Base-by-base conservation (phyloP, 2,797 vertebrate species). In the Neosilurus hyrtlii region DNA sequence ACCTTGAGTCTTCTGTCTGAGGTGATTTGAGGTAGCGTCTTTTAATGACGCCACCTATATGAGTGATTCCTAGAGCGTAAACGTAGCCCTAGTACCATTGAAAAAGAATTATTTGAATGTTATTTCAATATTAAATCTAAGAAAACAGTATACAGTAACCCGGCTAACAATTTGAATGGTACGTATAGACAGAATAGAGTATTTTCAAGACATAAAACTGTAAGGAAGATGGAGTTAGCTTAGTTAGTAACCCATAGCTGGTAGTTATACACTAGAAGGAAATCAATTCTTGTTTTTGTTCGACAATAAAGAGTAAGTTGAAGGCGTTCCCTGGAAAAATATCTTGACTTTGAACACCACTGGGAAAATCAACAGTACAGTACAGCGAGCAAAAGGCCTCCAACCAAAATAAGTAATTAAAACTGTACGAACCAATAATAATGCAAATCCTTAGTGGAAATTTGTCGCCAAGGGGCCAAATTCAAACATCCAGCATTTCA, bases 361-460 rank as follows among this genome's bases (percentile, higher is more conserved):
- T 57, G 63, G 51, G 63, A 80, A 68, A 68, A 68, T 68, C n/a
- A 68, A 56, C 20, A 37, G 51, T 54, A 30, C 8, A 78, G 8
- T 26, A 26, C 57, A 35, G 30, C 30, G 51, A 57, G 37, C 75
- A 63, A 63, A 15, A 54, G 43, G 61, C 61, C 62, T 66, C 20
- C 26, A 51, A 78, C 12, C n/a, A 37, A 79, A 65, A 79, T 49
- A 78, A 63, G 18, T 80, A n/a, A 67, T 80, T 68, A 80, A 30
- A 79, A 0, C 51, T 65, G 61, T 52, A 18, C 65, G 63, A n/a
- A 65, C 65, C 51, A 79, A 79, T 65, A 79, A 63, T 0, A 79
- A 63, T 4, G 22, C 49, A 66, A 79, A 80, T 67, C 26, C 49
- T 35, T 68, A 15, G 26, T 22, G 63, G 26, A 67, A 67, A 22